Base-by-base conservation (phyloP, 2,797 vertebrate species). In the Tamandua tetradactyla region DNA sequence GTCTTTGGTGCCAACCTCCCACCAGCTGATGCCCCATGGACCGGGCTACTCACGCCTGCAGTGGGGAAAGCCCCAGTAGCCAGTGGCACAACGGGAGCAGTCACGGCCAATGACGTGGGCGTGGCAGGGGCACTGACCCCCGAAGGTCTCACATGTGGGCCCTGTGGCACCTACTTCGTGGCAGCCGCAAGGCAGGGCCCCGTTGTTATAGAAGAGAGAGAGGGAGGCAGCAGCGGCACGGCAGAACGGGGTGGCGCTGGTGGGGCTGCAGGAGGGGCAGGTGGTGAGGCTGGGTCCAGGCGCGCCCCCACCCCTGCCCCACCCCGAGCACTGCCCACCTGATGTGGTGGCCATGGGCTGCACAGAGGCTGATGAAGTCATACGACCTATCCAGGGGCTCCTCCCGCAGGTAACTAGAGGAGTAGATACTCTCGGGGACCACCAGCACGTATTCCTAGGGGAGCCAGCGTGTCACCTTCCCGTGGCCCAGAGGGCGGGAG, bases 381-480 rank as follows among this genome's bases (percentile, higher is more conserved):
- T 99, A 99, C 0, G 99, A 99, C 86, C 99, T 99, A 97, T 99
- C 99, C 96, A 99, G 96, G 5, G 98, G 99, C 85, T 99, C 99
- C 95, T 99, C 99, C 4, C 96, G 98, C 94, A 99, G 98, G 95
- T 99, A 99, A 95, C 97, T 98, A 95, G 99, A 98, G 96, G 97
- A 99, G 96, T 99, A 99, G 96, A 98, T 99, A 0, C 97, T 97
- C 97, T 99, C 99, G 0, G 99, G 99, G 9, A 99, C 99, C 11
- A 99, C 98, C 0, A 99, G 97, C 17, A 99, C 98, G 2, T 99
- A 99, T 90, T 99, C 99, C 99, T 99, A 85, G 9, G 44, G 72
- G 20, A 25, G 18, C 30, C 1, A 12, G 71, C 69, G 1, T 15
- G 79, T 95, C 62, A 96, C 9, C 62, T 47, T 81, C 76, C 52